These are phyloP conservation scores for Cartodere bifasciata DNA, from an alignment of 2,888 invertebrate genomes.

Conservation along the genomic window DNA sequence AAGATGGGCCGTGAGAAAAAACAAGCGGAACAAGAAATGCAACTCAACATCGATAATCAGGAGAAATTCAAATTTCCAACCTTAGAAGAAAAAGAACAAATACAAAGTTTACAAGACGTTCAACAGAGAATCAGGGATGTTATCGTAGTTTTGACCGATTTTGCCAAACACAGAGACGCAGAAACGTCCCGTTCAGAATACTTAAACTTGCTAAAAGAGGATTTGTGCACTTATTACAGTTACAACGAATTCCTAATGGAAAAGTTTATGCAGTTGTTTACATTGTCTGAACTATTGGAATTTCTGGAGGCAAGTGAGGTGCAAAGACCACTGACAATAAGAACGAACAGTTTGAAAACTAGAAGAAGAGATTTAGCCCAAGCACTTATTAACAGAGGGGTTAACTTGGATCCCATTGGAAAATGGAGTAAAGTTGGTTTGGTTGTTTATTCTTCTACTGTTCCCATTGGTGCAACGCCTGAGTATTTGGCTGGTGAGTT, in stretches of 20 bases:
- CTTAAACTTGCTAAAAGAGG: conserved; percentile 60
- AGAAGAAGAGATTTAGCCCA: conserved; percentile 86
- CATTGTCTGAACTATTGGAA: conserved; percentile 75
- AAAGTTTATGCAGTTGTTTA: conserved; percentile 80
- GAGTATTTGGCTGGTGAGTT: conserved; percentile 97
- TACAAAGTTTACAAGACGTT: conserved; percentile 65
- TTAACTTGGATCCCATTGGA: conserved; percentile 95
- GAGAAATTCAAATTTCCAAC: conserved; percentile 70
- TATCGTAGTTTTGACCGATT: conserved; percentile 66
- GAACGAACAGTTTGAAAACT: conserved; percentile 91
- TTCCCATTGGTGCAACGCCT: conserved; percentile 95
- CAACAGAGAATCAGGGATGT: conserved; percentile 85
- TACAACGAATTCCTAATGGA: conserved; percentile 95
- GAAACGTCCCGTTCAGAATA: conserved; percentile 72
- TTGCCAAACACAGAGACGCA: conserved; percentile 53
- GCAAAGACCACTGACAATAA: conserved; percentile 85
- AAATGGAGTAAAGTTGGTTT: conserved; percentile 98
- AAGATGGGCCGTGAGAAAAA: conserved; percentile 56
- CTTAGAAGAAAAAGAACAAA: conserved; percentile 58
- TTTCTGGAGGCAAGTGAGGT: conserved; percentile 95
- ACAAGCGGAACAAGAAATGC: conserved; percentile 70
- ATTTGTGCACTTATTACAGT: conserved; percentile 88
- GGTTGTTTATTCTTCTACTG: conserved; percentile 90
- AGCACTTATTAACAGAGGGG: conserved; percentile 88
- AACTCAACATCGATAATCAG: conserved; percentile 64